Evolutionary conservation across 2,888 invertebrate genomes (phyloP).

Genomic region (Ashinkailepas kermadecensis): DNA sequence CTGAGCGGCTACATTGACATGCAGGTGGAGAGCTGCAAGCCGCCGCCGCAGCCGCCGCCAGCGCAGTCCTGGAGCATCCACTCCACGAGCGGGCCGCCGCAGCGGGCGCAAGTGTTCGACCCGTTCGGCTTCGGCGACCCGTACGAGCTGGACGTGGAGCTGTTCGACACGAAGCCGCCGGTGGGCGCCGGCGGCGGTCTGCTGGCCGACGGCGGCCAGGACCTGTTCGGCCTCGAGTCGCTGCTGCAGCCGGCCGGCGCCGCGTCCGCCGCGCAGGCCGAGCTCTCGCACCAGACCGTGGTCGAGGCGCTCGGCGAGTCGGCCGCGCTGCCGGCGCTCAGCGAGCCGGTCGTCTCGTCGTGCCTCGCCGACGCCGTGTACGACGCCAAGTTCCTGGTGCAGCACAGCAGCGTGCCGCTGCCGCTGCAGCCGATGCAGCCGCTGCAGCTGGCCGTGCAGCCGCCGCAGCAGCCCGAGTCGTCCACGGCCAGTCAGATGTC

Average conservation of each 20-base stretch:
- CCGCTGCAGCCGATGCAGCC: constrained; percentile 34
- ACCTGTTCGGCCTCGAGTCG: constrained; percentile 14
- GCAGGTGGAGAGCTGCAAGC: constrained; percentile 12
- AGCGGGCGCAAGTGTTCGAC: background rate
- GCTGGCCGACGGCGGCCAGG: background rate
- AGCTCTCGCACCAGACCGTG: constrained; percentile 21
- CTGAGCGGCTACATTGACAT: constrained; percentile 11
- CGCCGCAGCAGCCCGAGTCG: constrained; percentile 61
- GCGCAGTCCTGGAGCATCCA: constrained; percentile 18
- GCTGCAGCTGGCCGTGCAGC: constrained; percentile 24
- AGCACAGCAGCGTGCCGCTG: no score
- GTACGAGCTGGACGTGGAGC: constrained; percentile 18
- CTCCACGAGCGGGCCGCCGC: constrained; percentile 12
- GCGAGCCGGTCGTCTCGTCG: background rate
- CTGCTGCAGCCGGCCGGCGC: constrained; percentile 5
- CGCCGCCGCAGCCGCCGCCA: constrained; percentile 16
- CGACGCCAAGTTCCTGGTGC: constrained; percentile 16
- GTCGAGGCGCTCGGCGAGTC: constrained; percentile 18
- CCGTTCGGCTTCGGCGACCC: background rate
- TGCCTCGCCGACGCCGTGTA: constrained; percentile 16
- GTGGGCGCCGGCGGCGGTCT: constrained; percentile 3
- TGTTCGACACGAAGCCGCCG: constrained; percentile 22
- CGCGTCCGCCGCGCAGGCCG: background rate
- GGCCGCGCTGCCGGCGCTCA: background rate
- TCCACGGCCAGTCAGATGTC: constrained; percentile 40